Evolutionary conservation across 2,797 vertebrate species (phyloP).

Genomic region (Taeniopygia guttata): DNA sequence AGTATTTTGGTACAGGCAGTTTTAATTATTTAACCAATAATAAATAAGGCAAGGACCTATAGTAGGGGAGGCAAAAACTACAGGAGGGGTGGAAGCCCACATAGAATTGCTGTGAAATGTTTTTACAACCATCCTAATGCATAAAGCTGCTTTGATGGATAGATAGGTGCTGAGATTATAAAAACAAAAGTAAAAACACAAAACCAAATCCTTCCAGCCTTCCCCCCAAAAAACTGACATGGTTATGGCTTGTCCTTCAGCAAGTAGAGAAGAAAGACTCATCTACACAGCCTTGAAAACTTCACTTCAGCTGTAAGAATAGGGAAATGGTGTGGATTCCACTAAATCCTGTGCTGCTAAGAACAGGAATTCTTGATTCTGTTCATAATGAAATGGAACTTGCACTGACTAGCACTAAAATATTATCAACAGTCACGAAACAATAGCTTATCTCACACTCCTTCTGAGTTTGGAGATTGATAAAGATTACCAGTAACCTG

Average conservation of each 20-base stretch:
- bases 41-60: conserved; percentile 8
- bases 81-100: not conserved
- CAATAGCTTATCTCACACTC: not conserved
- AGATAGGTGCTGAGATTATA: not conserved
- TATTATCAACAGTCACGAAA: not conserved
- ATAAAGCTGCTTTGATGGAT: not conserved
- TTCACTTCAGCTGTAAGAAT: not conserved
- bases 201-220: not conserved
- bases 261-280: not conserved
- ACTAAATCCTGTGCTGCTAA: not conserved
- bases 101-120: not conserved
- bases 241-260: not conserved
- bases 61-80: not conserved
- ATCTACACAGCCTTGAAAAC: not conserved
- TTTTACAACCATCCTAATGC: not conserved
- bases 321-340: not conserved
- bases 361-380: not conserved
- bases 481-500: not conserved
- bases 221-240: accelerated
- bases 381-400: not conserved
- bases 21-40: conserved; percentile 37
- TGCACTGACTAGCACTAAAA: not conserved
- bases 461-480: not conserved
- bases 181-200: not conserved
- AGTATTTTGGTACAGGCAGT: not conserved